These are phyloP conservation scores for Gymnothorax reevesii DNA, from an alignment of 2,797 vertebrate species.

Conservation along the genomic window DNA sequence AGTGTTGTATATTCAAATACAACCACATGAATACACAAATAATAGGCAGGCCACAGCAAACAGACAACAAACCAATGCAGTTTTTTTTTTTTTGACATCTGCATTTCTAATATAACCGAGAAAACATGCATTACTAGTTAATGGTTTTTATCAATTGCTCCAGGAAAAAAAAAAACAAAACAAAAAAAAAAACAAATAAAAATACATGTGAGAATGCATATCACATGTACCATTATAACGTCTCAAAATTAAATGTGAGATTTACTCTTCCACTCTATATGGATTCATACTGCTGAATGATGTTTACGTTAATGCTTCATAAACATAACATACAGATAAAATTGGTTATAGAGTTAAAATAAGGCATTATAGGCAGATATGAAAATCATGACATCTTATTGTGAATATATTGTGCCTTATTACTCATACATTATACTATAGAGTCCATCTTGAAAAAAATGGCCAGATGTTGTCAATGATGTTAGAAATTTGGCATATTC, in stretches of 20 bases:
- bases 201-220: conserved; percentile 11
- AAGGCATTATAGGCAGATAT: conserved; percentile 24
- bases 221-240: not conserved
- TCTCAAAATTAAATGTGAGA: conserved; percentile 67
- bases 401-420: not conserved
- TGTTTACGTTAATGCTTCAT: not conserved
- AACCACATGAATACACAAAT: conserved; percentile 26
- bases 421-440: not conserved
- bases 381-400: not conserved
- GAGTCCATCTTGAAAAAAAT: not conserved
- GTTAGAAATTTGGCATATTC: not conserved
- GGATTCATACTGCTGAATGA: conserved; percentile 38
- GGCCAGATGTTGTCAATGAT: not conserved
- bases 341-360: conserved; percentile 16
- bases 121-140: conserved; percentile 19
- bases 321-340: conserved; percentile 16
- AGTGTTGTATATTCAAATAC: conserved; percentile 24
- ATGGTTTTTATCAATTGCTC: not conserved
- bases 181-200: not conserved
- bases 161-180: not conserved
- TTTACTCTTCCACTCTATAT: conserved; percentile 60
- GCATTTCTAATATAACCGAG: conserved; percentile 78
- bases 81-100: conserved; percentile 85
- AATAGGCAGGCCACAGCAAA: conserved; percentile 55
- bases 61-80: conserved; percentile 70